These are phyloP conservation scores for Diachrysia chrysitis DNA, from an alignment of 2,888 invertebrate species.

Conservation along the genomic window DNA sequence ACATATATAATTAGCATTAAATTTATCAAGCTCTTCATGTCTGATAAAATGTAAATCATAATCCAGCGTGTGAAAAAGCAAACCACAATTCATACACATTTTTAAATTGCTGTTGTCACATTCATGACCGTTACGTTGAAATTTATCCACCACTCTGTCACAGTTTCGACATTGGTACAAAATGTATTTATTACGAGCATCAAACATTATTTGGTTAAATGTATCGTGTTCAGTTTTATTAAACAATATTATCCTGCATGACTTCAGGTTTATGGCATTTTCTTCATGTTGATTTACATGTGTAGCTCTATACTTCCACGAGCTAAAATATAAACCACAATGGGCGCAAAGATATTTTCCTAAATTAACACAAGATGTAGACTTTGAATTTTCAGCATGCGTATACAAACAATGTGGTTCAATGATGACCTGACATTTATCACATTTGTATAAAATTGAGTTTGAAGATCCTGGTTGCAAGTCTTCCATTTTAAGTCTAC, in stretches of 20 bases:
- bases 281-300: constrained; percentile 72
- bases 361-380: constrained; percentile 55
- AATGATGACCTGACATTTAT: constrained; percentile 70
- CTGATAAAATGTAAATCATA: constrained; percentile 67
- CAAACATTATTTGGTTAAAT: constrained; percentile 62
- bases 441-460: constrained; percentile 74
- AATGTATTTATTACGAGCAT: constrained; percentile 61
- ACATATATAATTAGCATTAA: constrained; percentile 69
- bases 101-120: constrained; percentile 65
- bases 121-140: constrained; percentile 56
- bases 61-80: constrained; percentile 65
- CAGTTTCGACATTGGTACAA: constrained; percentile 79
- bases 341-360: constrained; percentile 68
- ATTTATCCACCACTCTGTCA: constrained; percentile 68
- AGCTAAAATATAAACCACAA: constrained; percentile 72
- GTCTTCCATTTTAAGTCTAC: constrained; percentile 74
- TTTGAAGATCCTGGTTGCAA: constrained; percentile 68
- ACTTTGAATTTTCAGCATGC: constrained; percentile 62
- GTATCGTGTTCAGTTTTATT: constrained; percentile 68
- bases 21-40: constrained; percentile 69
- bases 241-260: constrained; percentile 71
- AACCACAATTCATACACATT: constrained; percentile 72
- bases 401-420: constrained; percentile 64
- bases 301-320: constrained; percentile 56
- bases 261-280: constrained; percentile 56